phyloP scores from a whole-genome alignment of 2,113 vertebrate genomes.

The Picathartes gymnocephalus region DNA sequence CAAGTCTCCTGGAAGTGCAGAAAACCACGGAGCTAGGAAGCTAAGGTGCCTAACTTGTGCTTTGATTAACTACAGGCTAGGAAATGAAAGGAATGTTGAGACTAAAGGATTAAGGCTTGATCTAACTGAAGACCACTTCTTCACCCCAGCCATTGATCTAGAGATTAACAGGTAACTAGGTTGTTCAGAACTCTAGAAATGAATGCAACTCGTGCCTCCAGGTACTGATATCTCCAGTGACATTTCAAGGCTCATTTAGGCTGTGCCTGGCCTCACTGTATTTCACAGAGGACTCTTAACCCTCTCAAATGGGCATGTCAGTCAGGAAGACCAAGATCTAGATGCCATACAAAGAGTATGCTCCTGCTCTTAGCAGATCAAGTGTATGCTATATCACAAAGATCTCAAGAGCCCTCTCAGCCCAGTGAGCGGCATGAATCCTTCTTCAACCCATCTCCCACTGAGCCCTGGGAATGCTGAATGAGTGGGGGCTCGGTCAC shows the following conservation, averaged over 20 bases:
- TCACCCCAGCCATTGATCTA: background rate
- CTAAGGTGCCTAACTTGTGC: background rate
- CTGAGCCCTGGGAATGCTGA: background rate
- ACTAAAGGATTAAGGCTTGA: background rate
- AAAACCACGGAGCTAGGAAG: background rate
- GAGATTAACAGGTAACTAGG: background rate
- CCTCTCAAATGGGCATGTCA: background rate
- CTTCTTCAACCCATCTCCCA: background rate
- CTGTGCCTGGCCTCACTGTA: background rate
- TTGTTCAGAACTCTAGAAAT: background rate
- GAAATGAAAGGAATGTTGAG: background rate
- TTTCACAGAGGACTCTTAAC: background rate
- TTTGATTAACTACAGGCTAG: background rate
- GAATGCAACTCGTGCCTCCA: background rate
- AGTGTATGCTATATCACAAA: background rate
- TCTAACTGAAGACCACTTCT: background rate
- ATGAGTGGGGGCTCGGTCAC: fast-evolving
- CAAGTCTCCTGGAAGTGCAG: background rate
- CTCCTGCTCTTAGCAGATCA: background rate
- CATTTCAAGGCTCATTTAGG: background rate
- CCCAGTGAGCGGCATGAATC: background rate
- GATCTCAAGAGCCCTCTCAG: background rate
- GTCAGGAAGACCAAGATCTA: background rate
- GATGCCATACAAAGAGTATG: background rate
- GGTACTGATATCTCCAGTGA: fast-evolving